Percentiles rank a stretch among this genome's conserved stretches.
phyloP scores from a whole-genome alignment of 1,140 invertebrate genomes.

The Scaptomyza pallida region DNA sequence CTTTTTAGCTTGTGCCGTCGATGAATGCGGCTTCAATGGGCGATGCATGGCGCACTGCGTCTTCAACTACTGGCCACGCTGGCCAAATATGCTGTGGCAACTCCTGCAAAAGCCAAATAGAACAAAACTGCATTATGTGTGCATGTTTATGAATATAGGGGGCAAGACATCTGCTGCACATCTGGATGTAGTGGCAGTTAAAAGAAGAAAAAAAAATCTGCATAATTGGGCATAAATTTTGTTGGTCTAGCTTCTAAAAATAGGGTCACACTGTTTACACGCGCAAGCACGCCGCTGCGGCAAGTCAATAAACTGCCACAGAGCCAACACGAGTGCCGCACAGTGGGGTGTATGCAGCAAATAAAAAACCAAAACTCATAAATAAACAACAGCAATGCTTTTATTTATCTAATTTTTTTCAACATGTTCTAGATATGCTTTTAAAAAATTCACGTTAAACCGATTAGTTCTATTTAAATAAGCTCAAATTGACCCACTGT shows the following conservation, averaged over 20 bases:
- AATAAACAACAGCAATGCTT: neutral
- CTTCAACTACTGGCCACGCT: constrained; percentile 27
- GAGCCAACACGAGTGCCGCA: constrained; percentile 18
- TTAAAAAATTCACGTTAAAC: too few relatives aligned
- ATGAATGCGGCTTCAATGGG: constrained; percentile 88
- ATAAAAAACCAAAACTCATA: neutral
- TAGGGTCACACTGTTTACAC: constrained; percentile 69
- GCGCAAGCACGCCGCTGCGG: constrained; percentile 38
- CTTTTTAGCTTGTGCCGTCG: constrained; percentile 89
- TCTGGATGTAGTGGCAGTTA: constrained; percentile 38
- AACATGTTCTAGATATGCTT: too few relatives aligned
- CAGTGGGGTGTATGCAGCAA: constrained; percentile 5
- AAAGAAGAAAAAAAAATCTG: constrained; percentile 59
- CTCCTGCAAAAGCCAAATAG: constrained; percentile 51
- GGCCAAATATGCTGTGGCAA: constrained; percentile 59
- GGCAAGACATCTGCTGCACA: constrained; percentile 77
- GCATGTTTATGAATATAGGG: constrained; percentile 8
- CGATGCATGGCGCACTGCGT: constrained; percentile 87
- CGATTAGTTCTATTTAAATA: neutral
- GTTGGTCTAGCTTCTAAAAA: constrained; percentile 72
- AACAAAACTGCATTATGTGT: constrained; percentile 39
- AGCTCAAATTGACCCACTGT: constrained; percentile 31
- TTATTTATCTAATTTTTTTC: too few relatives aligned
- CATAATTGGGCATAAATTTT: constrained; percentile 77
- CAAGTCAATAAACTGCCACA: constrained; percentile 77